These are phyloP conservation scores for zebrafish (Danio rerio) DNA, from an alignment of 2,113 vertebrate genomes.

Conservation along the genomic window DNA sequence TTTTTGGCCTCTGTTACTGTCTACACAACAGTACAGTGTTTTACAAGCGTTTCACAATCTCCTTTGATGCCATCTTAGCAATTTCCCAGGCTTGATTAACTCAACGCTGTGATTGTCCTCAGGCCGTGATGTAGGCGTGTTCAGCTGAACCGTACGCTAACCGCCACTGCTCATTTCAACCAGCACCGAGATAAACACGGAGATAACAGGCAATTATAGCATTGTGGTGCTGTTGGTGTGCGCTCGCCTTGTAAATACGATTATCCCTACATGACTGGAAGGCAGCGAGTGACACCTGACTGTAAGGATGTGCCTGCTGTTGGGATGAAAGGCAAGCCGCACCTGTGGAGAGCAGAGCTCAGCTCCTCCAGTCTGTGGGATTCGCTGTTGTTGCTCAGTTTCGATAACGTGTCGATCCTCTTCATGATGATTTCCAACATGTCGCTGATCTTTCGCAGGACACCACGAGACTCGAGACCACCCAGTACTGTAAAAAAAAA, in stretches of 20 bases:
- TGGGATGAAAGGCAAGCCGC: slow-evolving; percentile 37
- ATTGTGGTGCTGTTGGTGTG: not conserved
- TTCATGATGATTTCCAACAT: slow-evolving; percentile 95
- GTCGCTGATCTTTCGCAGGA: slow-evolving; percentile 93
- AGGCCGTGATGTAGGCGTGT: not conserved
- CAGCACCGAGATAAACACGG: not conserved
- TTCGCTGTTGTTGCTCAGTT: slow-evolving; percentile 86
- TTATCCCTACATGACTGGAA: not conserved
- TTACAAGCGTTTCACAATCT: not conserved
- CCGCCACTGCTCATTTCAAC: not conserved
- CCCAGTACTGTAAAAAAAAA: slow-evolving; percentile 79
- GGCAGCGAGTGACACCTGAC: slow-evolving; percentile 2
- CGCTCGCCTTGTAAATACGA: not conserved
- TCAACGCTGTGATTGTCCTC: not conserved
- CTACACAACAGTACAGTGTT: too few relatives aligned
- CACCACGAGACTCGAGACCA: slow-evolving; percentile 86
- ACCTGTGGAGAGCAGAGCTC: slow-evolving; percentile 86
- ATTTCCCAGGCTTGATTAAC: not conserved
- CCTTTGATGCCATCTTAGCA: not conserved
- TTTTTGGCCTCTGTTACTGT: too few relatives aligned
- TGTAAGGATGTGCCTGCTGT: not conserved
- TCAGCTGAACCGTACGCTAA: not conserved
- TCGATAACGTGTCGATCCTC: slow-evolving; percentile 88
- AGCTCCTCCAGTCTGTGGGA: slow-evolving; percentile 80
- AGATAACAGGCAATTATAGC: slow-evolving; percentile 1